These are phyloP conservation scores for Tenthredo notha DNA, from an alignment of 2,888 invertebrate species.

Conservation along the genomic window DNA sequence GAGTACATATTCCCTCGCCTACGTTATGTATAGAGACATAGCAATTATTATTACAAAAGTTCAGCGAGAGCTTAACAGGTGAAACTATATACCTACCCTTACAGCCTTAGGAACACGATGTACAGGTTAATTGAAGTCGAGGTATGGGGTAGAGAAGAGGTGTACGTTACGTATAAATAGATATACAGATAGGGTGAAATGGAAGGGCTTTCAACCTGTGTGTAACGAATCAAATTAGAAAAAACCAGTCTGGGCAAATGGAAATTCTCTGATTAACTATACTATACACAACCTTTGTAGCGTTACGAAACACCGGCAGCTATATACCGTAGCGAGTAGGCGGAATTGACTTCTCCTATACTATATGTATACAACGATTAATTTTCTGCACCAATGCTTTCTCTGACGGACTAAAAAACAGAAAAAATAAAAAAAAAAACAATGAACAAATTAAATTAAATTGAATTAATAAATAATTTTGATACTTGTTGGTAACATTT, in stretches of 20 bases:
- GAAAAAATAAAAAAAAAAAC: not conserved
- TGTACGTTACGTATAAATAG: not conserved
- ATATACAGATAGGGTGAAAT: not conserved
- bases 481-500: no score
- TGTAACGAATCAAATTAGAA: constrained; percentile 49
- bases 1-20: not conserved
- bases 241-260: constrained; percentile 36
- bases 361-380: not conserved
- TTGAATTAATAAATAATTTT: no score
- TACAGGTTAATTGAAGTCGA: constrained; percentile 11
- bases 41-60: not conserved
- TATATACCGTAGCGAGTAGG: not conserved
- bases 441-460: no score
- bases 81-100: not conserved
- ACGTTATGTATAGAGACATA: not conserved
- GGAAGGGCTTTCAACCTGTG: constrained; percentile 21
- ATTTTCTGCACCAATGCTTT: not conserved
- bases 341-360: not conserved
- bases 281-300: not conserved
- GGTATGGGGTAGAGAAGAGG: not conserved
- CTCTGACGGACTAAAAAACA: not conserved
- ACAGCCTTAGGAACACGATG: not conserved
- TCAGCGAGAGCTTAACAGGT: not conserved
- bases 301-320: not conserved
- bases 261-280: constrained; percentile 43